Conservation (phyloP, 2,797 vertebrate species). For the Phataginus tetradactyla region DNA sequence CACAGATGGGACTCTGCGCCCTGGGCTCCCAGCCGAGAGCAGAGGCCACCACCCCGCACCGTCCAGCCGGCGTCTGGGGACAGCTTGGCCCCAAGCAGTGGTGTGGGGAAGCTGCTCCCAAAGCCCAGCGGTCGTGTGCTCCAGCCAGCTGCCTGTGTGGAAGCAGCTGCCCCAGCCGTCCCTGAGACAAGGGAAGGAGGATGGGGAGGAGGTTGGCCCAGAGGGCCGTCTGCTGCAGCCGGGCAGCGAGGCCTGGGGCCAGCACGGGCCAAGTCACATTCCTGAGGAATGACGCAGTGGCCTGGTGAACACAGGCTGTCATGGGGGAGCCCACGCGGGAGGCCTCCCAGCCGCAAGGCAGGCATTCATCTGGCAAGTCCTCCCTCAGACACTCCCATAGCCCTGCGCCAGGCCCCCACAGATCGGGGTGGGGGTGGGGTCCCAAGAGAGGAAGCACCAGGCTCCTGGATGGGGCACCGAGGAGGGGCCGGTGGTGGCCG, state of each 20-base stretch:
- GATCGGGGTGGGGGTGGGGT: fast-evolving
- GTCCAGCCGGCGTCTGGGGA: background rate
- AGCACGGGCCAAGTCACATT: fast-evolving
- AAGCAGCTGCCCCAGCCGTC: background rate
- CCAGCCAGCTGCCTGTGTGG: background rate
- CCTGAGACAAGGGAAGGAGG: background rate
- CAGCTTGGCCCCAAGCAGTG: fast-evolving
- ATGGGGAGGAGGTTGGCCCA: no score
- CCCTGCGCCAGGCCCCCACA: fast-evolving
- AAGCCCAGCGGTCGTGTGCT: background rate
- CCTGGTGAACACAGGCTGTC: background rate
- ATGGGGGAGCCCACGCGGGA: background rate
- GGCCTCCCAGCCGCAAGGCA: background rate
- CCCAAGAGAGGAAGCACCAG: background rate
- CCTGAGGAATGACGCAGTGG: background rate
- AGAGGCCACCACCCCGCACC: fast-evolving
- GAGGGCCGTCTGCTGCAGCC: background rate
- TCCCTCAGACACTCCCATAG: fast-evolving
- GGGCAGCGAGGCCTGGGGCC: background rate
- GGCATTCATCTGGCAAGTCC: background rate
- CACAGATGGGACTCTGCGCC: background rate
- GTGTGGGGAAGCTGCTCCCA: fast-evolving
- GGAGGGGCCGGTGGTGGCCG: background rate
- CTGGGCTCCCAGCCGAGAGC: background rate
- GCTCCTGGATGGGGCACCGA: background rate